These are phyloP conservation scores for Xylocampa areola DNA, from an alignment of 2,888 invertebrate genomes.

Conservation along the genomic window DNA sequence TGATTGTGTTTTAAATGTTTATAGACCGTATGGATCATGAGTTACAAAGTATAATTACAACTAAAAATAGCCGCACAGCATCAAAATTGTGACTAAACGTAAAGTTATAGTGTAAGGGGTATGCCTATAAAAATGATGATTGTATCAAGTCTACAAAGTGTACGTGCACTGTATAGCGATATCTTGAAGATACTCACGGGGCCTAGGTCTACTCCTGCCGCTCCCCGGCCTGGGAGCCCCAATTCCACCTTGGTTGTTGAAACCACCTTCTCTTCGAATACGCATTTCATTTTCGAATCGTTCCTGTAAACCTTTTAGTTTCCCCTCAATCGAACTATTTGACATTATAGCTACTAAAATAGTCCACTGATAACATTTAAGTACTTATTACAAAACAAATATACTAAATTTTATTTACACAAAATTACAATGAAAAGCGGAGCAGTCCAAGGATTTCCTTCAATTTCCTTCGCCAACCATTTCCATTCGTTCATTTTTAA, in stretches of 20 bases:
- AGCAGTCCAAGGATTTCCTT: constrained; percentile 85
- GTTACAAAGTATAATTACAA: constrained; percentile 13
- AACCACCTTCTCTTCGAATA: constrained; percentile 91
- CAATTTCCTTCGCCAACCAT: constrained; percentile 70
- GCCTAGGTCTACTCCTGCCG: constrained; percentile 90
- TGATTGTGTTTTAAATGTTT: constrained; percentile 1
- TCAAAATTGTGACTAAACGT: constrained; percentile 25
- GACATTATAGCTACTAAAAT: constrained; percentile 89
- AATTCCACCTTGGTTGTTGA: constrained; percentile 89
- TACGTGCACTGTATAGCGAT: constrained; percentile 21
- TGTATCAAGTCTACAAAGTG: constrained; percentile 13
- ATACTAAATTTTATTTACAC: constrained; percentile 80
- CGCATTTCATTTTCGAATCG: constrained; percentile 91
- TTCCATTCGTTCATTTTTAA: constrained; percentile 69
- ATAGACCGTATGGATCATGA: constrained; percentile 1
- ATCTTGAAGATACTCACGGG: constrained; percentile 87
- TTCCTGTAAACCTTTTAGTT: constrained; percentile 95
- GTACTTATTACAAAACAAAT: constrained; percentile 75
- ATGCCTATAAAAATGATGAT: constrained; percentile 36
- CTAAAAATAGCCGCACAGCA: constrained; percentile 25
- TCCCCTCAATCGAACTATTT: constrained; percentile 93
- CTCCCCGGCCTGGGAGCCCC: constrained; percentile 87
- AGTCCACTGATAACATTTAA: constrained; percentile 80
- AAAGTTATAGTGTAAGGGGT: constrained; percentile 39
- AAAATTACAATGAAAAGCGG: constrained; percentile 81